A percentile compares a stretch with the other conserved stretches of the same genome.
phyloP scores from a whole-genome alignment of 2,113 vertebrate genomes.

The Oxygymnocypris stewartii region DNA sequence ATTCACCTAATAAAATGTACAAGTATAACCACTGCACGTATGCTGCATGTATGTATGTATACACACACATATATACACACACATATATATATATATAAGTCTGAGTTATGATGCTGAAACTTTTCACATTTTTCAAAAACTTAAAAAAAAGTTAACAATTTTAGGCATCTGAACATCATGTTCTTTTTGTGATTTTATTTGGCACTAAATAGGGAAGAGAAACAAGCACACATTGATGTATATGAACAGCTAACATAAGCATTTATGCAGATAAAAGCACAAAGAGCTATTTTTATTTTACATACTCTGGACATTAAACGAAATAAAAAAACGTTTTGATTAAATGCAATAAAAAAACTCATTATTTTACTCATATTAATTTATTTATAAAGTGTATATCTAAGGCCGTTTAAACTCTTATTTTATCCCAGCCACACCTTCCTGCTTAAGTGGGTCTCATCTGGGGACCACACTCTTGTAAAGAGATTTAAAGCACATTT shows the following conservation, averaged over 20 bases:
- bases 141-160: too few relatives aligned
- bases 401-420: not conserved
- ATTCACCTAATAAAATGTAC: too few relatives aligned
- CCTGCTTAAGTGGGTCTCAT: not conserved
- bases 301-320: not conserved
- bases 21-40: too few relatives aligned
- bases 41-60: too few relatives aligned
- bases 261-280: not conserved
- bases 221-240: not conserved
- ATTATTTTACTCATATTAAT: not conserved
- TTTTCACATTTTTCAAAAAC: too few relatives aligned
- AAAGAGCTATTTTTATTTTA: not conserved
- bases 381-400: not conserved
- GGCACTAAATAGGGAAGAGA: not conserved
- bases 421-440: slow-evolving; percentile 12
- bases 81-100: too few relatives aligned
- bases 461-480: not conserved
- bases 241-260: not conserved
- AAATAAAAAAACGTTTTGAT: not conserved
- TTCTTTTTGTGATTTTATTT: not conserved
- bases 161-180: not conserved
- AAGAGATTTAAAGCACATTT: not conserved
- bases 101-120: too few relatives aligned
- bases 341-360: too few relatives aligned
- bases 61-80: too few relatives aligned